A percentile compares a stretch with the other conserved stretches of the same genome.
Evolutionary conservation across 2,888 invertebrate genomes (phyloP).

Genomic region (Clunio marinus): DNA sequence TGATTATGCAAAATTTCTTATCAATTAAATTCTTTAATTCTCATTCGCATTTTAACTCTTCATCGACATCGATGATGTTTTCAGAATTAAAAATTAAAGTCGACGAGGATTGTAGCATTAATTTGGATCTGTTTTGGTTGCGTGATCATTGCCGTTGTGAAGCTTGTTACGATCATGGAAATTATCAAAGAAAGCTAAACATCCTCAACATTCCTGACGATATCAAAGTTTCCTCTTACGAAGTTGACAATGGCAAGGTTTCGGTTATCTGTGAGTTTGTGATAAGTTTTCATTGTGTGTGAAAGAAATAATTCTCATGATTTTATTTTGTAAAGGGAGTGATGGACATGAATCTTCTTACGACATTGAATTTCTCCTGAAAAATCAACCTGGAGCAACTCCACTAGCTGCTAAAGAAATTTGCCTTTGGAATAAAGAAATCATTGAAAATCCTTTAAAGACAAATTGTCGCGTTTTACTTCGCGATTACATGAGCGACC

Average conservation of each 20-base stretch:
- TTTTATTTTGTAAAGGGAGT: slow-evolving; percentile 56
- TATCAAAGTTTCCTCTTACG: slow-evolving; percentile 48
- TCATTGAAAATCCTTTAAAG: slow-evolving; percentile 45
- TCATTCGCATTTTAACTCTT: not conserved
- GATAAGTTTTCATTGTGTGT: slow-evolving; percentile 41
- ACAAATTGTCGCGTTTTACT: slow-evolving; percentile 46
- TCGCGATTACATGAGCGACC: slow-evolving; percentile 53
- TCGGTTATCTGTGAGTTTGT: slow-evolving; percentile 55
- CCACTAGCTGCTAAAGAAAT: slow-evolving; percentile 46
- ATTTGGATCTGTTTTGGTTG: slow-evolving; percentile 47
- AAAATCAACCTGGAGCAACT: slow-evolving; percentile 42
- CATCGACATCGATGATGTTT: not conserved
- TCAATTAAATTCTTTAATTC: not conserved
- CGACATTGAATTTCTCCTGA: slow-evolving; percentile 52
- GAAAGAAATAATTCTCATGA: not conserved
- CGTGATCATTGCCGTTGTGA: slow-evolving; percentile 55
- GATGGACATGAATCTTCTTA: slow-evolving; percentile 58
- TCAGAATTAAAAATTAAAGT: not conserved
- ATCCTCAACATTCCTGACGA: slow-evolving; percentile 56
- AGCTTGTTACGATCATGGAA: slow-evolving; percentile 57
- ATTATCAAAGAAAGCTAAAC: slow-evolving; percentile 59
- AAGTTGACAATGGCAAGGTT: slow-evolving; percentile 48
- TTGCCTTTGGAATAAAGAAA: slow-evolving; percentile 53
- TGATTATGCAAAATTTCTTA: not conserved
- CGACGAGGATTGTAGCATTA: not conserved